These are phyloP conservation scores for Threskiornis aethiopicus DNA, from an alignment of 2,797 vertebrate genomes.

Conservation along the genomic window DNA sequence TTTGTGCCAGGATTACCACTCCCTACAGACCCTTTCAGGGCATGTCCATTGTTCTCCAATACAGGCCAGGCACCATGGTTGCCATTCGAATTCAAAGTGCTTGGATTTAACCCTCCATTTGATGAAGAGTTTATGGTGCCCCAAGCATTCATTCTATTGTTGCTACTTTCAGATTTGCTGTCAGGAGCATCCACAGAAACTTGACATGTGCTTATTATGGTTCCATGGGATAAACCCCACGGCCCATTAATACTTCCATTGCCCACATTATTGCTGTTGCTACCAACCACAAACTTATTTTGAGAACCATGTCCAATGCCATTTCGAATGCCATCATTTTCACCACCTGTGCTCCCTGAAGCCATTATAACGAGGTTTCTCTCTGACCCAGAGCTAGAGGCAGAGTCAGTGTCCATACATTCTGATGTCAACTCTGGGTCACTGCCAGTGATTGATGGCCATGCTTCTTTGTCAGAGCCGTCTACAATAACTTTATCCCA, in stretches of 20 bases:
- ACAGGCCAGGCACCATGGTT: slow-evolving; percentile 94
- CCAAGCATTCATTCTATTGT: slow-evolving; percentile 88
- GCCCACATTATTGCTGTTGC: slow-evolving; percentile 92
- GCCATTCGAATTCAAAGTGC: slow-evolving; percentile 95
- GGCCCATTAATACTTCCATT: slow-evolving; percentile 87
- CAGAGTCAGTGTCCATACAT: slow-evolving; percentile 95
- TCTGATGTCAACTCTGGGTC: slow-evolving; percentile 91
- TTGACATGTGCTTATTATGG: slow-evolving; percentile 84
- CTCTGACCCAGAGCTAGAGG: slow-evolving; percentile 90
- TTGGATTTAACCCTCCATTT: slow-evolving; percentile 91
- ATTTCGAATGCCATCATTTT: slow-evolving; percentile 83
- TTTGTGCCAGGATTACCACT: slow-evolving; percentile 85
- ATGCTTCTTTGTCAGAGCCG: slow-evolving; percentile 88
- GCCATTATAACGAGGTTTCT: slow-evolving; percentile 87
- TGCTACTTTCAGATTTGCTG: slow-evolving; percentile 83
- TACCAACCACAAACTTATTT: slow-evolving; percentile 79
- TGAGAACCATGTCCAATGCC: slow-evolving; percentile 80
- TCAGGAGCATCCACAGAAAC: slow-evolving; percentile 82
- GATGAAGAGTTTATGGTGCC: slow-evolving; percentile 86
- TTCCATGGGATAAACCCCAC: slow-evolving; percentile 80
- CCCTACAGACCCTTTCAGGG: slow-evolving; percentile 84
- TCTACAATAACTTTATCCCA: slow-evolving; percentile 93
- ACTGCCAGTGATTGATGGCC: slow-evolving; percentile 90
- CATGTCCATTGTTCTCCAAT: slow-evolving; percentile 88
- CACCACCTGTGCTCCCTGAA: slow-evolving; percentile 79